A percentile compares a stretch with the other conserved stretches of the same genome.
These are phyloP conservation scores for Bombus sibiricus DNA, from an alignment of 1,140 invertebrate genomes.

Conservation along the genomic window DNA sequence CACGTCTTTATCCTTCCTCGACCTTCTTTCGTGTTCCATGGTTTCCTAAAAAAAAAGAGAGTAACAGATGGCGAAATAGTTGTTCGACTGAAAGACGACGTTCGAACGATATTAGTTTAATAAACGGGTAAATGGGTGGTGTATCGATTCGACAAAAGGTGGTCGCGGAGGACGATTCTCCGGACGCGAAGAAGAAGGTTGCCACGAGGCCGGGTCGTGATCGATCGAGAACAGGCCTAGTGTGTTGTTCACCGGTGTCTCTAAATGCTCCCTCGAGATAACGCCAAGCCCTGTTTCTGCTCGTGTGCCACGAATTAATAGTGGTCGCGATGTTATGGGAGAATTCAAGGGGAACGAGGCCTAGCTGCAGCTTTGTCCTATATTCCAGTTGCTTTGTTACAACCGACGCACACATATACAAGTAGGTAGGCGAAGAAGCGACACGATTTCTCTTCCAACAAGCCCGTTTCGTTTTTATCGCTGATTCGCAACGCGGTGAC, in stretches of 20 bases:
- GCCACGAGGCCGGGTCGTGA: background rate
- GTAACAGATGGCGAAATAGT: background rate
- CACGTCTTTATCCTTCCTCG: no score
- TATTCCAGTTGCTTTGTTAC: constrained; percentile 30
- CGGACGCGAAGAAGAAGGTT: constrained; percentile 6
- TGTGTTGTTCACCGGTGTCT: constrained; percentile 18
- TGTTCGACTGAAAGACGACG: background rate
- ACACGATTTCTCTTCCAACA: background rate
- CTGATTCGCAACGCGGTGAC: background rate
- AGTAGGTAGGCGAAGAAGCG: background rate
- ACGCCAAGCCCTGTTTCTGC: constrained; percentile 7
- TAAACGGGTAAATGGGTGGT: background rate
- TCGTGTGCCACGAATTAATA: constrained; percentile 15
- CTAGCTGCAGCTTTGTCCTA: constrained; percentile 35
- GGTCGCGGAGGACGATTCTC: background rate
- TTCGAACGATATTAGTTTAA: background rate
- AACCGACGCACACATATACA: background rate
- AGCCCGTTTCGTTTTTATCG: background rate
- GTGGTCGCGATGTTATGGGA: constrained; percentile 9
- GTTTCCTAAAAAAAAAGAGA: no score
- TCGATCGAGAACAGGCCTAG: constrained; percentile 29
- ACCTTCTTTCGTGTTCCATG: no score
- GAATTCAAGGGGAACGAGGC: background rate
- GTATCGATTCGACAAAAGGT: background rate
- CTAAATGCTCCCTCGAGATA: constrained; percentile 32